Conservation (phyloP, 2,888 invertebrate genomes). For the Drosophila kokeensis region DNA sequence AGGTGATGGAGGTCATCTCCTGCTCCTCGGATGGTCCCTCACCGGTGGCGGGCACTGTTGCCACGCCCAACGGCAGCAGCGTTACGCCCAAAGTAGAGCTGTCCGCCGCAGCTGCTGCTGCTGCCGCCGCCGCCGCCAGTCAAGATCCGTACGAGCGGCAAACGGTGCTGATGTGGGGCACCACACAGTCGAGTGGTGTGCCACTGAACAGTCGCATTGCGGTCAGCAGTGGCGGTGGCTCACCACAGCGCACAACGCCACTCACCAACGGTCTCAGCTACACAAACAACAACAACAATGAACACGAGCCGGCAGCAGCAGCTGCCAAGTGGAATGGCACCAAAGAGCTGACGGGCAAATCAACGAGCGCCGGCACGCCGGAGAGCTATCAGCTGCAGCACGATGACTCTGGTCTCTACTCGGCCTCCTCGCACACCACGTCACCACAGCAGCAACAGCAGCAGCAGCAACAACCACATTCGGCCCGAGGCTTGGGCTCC, state of each 20-base stretch:
- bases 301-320: conserved; percentile 56
- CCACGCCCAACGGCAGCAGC: conserved; percentile 64
- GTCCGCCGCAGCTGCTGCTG: conserved; percentile 56
- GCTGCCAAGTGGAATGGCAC: conserved; percentile 81
- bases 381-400: conserved; percentile 82
- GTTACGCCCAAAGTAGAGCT: conserved; percentile 84
- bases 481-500: conserved; percentile 47
- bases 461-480: conserved; percentile 49
- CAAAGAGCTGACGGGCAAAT: conserved; percentile 68
- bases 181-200: conserved; percentile 85
- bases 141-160: conserved; percentile 88
- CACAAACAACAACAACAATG: conserved; percentile 69
- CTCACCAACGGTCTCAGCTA: conserved; percentile 83
- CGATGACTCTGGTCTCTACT: conserved; percentile 81
- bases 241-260: conserved; percentile 83
- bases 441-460: conserved; percentile 79
- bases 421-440: conserved; percentile 82
- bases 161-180: conserved; percentile 97
- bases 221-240: conserved; percentile 82
- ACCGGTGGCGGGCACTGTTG: conserved; percentile 73
- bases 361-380: conserved; percentile 70
- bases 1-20: conserved; percentile 85
- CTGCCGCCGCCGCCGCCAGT: conserved; percentile 17
- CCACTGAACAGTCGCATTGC: conserved; percentile 81
- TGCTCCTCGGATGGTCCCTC: conserved; percentile 85